Base-by-base conservation (phyloP, 2,113 vertebrate genomes). In the Beaufortia kweichowensis region DNA sequence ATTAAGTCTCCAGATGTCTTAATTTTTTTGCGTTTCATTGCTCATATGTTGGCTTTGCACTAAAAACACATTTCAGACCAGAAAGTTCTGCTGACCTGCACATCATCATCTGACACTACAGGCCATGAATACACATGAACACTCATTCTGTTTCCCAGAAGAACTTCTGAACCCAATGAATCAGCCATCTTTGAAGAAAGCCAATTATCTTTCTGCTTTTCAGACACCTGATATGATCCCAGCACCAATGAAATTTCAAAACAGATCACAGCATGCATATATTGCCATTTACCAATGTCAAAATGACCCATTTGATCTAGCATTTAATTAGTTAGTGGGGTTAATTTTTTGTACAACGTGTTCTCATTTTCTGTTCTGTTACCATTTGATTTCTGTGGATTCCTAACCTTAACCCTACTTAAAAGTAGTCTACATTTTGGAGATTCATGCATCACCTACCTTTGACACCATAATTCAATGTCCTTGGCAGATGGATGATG, bases 381-480 rank as follows among this genome's bases (percentile, higher is more conserved):
- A 14, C 65, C 4, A 26, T 65, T 75, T 69, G 57, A 28, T 69
- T 24, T 48, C 3, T 39, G 17, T 60, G 24, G 41, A 56, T 76
- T 72, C 3, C 21, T 2, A 59, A 39, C 4, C 2, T 41, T 39
- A 11, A 26, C 6, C 39, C 79, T 63, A 60, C 63, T 72, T 76
- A 81, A 74, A 81, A 87, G 85, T 85, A 84, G 86, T 83, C 87
- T 89, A 86, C 65, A 74, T 83, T 82, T 84, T 83, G 85, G 83
- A 83, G 83, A 70, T 86, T 84, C 80, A 88, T 92, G 90, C 84
- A 91, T 92, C 91, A 91, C 81, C 83, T 75, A 83, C 75, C 70
- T 74, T 62, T 91, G 91, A 91, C 91, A 90, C 87, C 87, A 86
- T 85, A 87, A 88, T 89, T 87, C 91, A 93, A 92, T 85, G 90